phyloP scores from a whole-genome alignment of 2,888 invertebrate genomes.

The Hecatera dysodea region DNA sequence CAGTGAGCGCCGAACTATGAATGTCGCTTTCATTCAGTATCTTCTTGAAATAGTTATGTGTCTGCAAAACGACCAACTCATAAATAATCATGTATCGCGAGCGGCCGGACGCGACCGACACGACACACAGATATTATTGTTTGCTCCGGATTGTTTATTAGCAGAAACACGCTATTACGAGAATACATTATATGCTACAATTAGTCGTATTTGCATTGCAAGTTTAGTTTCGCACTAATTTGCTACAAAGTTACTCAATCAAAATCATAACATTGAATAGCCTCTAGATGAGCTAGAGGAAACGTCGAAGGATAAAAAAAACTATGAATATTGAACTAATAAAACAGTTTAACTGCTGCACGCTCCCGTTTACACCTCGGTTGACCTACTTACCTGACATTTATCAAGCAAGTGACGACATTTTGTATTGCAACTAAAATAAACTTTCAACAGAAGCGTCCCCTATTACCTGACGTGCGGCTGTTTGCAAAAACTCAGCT shows the following conservation, averaged over 20 bases:
- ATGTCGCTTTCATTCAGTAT: slow-evolving; percentile 18
- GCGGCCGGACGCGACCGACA: not conserved
- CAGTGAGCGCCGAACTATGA: slow-evolving; percentile 2
- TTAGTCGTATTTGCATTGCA: slow-evolving; percentile 23
- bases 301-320: slow-evolving; percentile 49
- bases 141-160: slow-evolving; percentile 17
- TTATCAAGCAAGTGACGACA: slow-evolving; percentile 77
- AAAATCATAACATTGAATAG: slow-evolving; percentile 5
- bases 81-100: slow-evolving; percentile 28
- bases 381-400: slow-evolving; percentile 82
- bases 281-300: slow-evolving; percentile 2
- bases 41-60: slow-evolving; percentile 16
- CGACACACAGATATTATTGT: slow-evolving; percentile 28
- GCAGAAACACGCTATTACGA: slow-evolving; percentile 5
- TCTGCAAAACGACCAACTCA: slow-evolving; percentile 6
- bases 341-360: slow-evolving; percentile 75
- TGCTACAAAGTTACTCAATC: slow-evolving; percentile 12
- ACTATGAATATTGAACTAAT: slow-evolving; percentile 72
- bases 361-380: slow-evolving; percentile 76
- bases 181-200: slow-evolving; percentile 10
- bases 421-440: slow-evolving; percentile 75
- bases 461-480: slow-evolving; percentile 41
- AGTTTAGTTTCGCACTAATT: slow-evolving; percentile 11
- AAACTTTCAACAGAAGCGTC: slow-evolving; percentile 59
- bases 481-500: slow-evolving; percentile 31